A percentile compares a stretch with the other conserved stretches of the same genome.
Evolutionary conservation across 2,797 vertebrate genomes (phyloP).

Genomic region (Neostethus bicornis): DNA sequence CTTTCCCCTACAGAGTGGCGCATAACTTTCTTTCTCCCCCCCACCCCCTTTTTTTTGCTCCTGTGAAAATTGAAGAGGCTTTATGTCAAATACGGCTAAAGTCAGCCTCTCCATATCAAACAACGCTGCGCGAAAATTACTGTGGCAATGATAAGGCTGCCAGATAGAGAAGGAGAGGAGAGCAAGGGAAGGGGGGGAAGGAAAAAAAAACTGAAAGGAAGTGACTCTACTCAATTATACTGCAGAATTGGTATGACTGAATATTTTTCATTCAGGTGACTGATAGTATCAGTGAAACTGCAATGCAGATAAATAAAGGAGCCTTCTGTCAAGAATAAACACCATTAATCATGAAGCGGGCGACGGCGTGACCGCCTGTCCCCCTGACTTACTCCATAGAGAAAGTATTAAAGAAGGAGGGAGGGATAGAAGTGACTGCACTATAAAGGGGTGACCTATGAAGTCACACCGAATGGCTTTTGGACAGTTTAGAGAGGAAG

Average conservation of each 20-base stretch:
- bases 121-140: constrained; percentile 98
- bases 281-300: constrained; percentile 98
- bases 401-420: constrained; percentile 63
- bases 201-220: constrained; percentile 81
- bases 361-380: constrained; percentile 85
- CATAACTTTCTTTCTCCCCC: constrained; percentile 87
- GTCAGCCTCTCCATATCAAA: constrained; percentile 99
- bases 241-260: constrained; percentile 99
- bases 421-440: constrained; percentile 56
- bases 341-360: constrained; percentile 99
- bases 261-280: constrained; percentile 99
- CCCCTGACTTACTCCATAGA: constrained; percentile 84
- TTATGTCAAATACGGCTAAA: constrained; percentile 99
- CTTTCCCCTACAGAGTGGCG: constrained; percentile 83
- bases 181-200: constrained; percentile 21
- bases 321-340: constrained; percentile 99
- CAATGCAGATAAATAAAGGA: constrained; percentile 99
- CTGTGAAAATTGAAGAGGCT: constrained; percentile 98
- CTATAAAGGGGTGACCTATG: constrained; percentile 71
- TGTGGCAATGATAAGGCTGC: constrained; percentile 97
- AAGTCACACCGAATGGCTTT: constrained; percentile 67
- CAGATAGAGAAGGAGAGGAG: constrained; percentile 88
- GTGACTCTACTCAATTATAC: constrained; percentile 99
- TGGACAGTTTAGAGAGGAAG: constrained; percentile 62
- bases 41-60: constrained; percentile 45